Percentiles rank a stretch among this genome's conserved stretches.
These are phyloP conservation scores for Eurypyga helias DNA, from an alignment of 2,113 vertebrate species.

Conservation along the genomic window DNA sequence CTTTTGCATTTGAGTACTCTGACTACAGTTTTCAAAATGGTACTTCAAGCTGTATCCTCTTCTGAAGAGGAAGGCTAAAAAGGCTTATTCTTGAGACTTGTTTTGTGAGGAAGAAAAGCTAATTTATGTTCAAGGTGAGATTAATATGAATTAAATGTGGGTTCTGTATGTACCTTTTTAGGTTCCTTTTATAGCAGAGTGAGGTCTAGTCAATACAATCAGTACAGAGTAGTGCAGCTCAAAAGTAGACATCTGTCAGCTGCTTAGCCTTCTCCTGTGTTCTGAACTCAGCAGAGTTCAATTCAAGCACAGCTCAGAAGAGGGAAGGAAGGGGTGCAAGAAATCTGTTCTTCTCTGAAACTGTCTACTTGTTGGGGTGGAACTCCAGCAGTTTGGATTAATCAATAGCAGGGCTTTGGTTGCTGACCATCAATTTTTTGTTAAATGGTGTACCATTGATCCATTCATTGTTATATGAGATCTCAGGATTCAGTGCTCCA, in stretches of 20 bases:
- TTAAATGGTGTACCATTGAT: not conserved
- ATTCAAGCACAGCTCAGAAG: not conserved
- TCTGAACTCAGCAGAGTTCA: not conserved
- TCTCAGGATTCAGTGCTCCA: not conserved
- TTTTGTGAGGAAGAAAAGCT: not conserved
- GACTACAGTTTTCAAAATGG: not conserved
- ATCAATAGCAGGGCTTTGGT: not conserved
- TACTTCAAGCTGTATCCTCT: not conserved
- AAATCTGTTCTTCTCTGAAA: not conserved
- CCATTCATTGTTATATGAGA: not conserved
- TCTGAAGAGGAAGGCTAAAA: not conserved
- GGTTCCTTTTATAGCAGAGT: not conserved
- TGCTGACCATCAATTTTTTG: not conserved
- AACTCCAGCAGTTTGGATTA: not conserved
- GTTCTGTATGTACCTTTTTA: not conserved
- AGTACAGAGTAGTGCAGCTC: not conserved
- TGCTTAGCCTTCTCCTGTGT: not conserved
- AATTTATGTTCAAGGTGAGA: not conserved
- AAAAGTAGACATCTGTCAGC: not conserved
- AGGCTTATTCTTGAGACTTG: not conserved
- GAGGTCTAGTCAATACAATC: not conserved
- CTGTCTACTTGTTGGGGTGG: not conserved
- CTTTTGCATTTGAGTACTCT: not conserved
- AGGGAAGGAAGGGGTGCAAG: not conserved
- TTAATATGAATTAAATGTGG: not conserved